These are phyloP conservation scores for Apoda limacodes DNA, from an alignment of 2,888 invertebrate genomes.

Conservation along the genomic window DNA sequence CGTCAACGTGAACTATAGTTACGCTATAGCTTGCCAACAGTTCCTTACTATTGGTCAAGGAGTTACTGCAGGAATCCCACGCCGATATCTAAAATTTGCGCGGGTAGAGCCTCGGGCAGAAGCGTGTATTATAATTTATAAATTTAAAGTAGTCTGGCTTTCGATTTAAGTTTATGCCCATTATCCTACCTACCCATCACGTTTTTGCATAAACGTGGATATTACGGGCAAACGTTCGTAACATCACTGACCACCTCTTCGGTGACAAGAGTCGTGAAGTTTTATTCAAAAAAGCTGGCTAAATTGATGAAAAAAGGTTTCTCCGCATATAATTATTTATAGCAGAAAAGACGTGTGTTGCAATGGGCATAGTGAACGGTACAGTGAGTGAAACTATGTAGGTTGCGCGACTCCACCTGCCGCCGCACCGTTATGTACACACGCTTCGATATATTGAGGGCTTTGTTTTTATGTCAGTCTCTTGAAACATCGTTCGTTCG, in stretches of 20 bases:
- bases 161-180: too few relatives aligned
- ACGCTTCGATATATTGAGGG: conserved; percentile 1
- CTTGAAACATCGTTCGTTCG: neutral
- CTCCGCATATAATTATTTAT: conserved; percentile 1
- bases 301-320: neutral
- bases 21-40: too few relatives aligned
- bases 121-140: too few relatives aligned
- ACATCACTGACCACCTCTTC: too few relatives aligned
- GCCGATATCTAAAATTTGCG: too few relatives aligned
- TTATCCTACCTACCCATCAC: conserved; percentile 8
- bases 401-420: conserved; percentile 3
- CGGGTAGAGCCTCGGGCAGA: too few relatives aligned
- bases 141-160: too few relatives aligned
- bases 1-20: too few relatives aligned
- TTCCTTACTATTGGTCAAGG: too few relatives aligned
- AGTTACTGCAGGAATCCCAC: too few relatives aligned
- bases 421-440: conserved; percentile 7
- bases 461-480: neutral
- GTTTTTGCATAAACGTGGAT: conserved; percentile 4
- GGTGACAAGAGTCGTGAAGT: neutral
- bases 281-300: neutral
- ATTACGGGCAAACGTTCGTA: too few relatives aligned
- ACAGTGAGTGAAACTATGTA: conserved; percentile 5
- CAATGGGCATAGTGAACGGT: neutral
- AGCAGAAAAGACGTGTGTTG: conserved; percentile 1